These are phyloP conservation scores for Hydra vulgaris DNA, from an alignment of 30 jellyfish, hydroid and myxozoan species.

Conservation along the genomic window DNA sequence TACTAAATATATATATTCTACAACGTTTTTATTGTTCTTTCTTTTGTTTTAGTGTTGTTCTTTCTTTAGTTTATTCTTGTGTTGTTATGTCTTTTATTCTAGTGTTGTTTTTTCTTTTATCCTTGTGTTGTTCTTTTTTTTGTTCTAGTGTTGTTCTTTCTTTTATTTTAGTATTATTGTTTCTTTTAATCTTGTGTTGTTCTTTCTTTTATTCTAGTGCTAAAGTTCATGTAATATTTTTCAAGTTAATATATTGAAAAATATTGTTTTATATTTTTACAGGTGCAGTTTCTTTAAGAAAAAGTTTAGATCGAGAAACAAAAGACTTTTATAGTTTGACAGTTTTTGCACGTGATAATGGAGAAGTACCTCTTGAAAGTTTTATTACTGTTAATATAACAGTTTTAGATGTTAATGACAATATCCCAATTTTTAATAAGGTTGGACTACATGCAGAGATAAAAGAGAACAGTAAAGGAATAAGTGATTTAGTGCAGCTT, in stretches of 20 bases:
- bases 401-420: conserved; percentile 58
- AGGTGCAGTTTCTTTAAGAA: conserved; percentile 59
- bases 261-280: no score
- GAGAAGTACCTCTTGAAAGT: conserved; percentile 30
- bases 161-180: not conserved
- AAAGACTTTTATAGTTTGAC: conserved; percentile 22
- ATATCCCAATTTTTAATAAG: conserved; percentile 37
- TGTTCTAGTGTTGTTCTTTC: conserved; percentile 2
- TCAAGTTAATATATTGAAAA: no score
- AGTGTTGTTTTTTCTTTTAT: no score
- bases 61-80: no score
- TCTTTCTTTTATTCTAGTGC: not conserved
- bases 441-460: conserved; percentile 13
- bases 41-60: no score
- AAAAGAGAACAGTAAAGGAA: conserved; percentile 9
- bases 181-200: not conserved
- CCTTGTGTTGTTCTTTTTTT: not conserved
- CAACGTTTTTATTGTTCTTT: no score
- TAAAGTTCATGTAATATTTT: no score
- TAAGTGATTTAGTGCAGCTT: conserved; percentile 4
- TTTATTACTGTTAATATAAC: conserved; percentile 15
- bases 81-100: no score
- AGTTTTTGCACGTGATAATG: conserved; percentile 53
- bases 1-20: no score
- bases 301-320: conserved; percentile 58